Conservation (phyloP, 1,140 invertebrate genomes). For the Drosophila repleta region DNA sequence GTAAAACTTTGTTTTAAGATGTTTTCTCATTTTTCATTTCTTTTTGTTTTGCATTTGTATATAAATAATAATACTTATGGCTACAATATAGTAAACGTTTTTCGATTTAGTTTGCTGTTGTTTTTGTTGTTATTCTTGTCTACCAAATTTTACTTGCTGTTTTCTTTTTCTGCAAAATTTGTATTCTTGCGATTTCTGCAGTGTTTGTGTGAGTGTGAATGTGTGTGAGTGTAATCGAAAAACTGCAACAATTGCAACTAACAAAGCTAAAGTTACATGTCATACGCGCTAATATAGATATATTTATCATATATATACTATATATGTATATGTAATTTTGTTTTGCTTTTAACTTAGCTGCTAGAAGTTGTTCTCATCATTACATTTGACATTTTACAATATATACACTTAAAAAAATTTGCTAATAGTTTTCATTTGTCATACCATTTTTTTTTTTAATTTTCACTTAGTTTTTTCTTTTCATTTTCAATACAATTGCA, state of each 20-base stretch:
- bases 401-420: constrained; percentile 80
- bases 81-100: constrained; percentile 81
- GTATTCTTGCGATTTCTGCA: constrained; percentile 42
- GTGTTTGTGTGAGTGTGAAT: constrained; percentile 28
- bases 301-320: constrained; percentile 33
- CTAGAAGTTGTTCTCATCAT: constrained; percentile 62
- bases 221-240: constrained; percentile 59
- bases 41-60: constrained; percentile 66
- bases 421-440: constrained; percentile 71
- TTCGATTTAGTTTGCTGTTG: constrained; percentile 60
- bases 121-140: neutral
- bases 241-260: constrained; percentile 81
- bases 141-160: constrained; percentile 31
- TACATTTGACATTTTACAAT: constrained; percentile 55
- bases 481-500: constrained; percentile 58
- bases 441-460: constrained; percentile 26
- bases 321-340: constrained; percentile 50
- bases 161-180: constrained; percentile 50
- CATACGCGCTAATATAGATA: constrained; percentile 50
- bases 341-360: constrained; percentile 57
- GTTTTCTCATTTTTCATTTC: constrained; percentile 58
- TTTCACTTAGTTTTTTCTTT: constrained; percentile 18
- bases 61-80: constrained; percentile 82
- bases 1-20: constrained; percentile 83
- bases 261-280: constrained; percentile 75